Evolutionary conservation across 1,140 invertebrate species (phyloP).

Genomic region (Nymphalis io): DNA sequence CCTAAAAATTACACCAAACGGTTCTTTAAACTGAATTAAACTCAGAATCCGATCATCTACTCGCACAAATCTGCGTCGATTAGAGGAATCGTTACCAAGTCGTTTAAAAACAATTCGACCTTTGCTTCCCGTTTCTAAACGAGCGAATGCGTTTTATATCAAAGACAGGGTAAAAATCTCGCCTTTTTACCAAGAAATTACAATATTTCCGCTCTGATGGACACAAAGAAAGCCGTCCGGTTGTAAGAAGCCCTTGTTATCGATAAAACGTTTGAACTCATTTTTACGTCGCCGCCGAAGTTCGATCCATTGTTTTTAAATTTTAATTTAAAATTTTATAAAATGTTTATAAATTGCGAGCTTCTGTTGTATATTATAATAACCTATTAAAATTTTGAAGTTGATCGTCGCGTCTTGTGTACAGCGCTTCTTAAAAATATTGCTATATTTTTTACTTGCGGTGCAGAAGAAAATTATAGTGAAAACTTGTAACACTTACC

Average conservation of each 20-base stretch:
- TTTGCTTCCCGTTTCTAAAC: conserved; percentile 2
- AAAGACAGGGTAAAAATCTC: conserved; percentile 33
- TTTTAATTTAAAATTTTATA: conserved; percentile 29
- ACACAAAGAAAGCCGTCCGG: conserved; percentile 35
- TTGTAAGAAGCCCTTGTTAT: conserved; percentile 47
- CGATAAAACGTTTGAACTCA: conserved; percentile 23
- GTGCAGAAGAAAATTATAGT: too few species aligned
- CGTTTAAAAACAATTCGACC: conserved; percentile 35
- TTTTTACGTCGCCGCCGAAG: conserved; percentile 23
- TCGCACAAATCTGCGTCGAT: conserved; percentile 15
- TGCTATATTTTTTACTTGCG: too few species aligned
- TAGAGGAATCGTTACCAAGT: conserved; percentile 24
- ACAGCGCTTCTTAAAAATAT: too few species aligned
- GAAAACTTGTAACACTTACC: too few species aligned
- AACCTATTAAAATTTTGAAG: not conserved
- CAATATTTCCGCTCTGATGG: conserved; percentile 43
- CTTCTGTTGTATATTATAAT: not conserved
- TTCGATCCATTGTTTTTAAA: conserved; percentile 30
- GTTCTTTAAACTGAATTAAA: not conserved
- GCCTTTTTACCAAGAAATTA: conserved; percentile 42
- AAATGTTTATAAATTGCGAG: conserved; percentile 5
- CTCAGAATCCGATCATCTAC: not conserved
- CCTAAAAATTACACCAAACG: not conserved
- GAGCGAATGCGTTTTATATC: conserved; percentile 30
- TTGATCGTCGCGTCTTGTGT: too few species aligned